These are phyloP conservation scores for Streptopelia turtur DNA, from an alignment of 2,797 vertebrate species.

Conservation along the genomic window DNA sequence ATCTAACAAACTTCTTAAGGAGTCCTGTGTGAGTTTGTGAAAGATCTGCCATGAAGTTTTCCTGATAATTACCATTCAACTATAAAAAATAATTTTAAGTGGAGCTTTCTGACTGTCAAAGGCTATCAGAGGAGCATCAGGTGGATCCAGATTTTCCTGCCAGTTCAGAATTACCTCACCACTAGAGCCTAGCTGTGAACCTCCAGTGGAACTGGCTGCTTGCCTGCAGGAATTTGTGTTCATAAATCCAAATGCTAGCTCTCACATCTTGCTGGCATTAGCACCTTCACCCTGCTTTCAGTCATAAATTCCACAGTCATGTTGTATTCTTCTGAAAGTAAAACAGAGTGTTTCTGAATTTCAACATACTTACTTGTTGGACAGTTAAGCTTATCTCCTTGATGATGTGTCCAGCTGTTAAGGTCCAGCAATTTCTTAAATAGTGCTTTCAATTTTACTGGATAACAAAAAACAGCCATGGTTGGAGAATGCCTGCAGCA, in stretches of 20 bases:
- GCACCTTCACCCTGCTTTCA: neutral
- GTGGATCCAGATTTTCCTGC: neutral
- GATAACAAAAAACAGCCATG: neutral
- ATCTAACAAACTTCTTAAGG: neutral
- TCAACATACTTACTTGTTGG: neutral
- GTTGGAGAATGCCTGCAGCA: neutral
- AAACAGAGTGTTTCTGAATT: neutral
- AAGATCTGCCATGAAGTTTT: neutral
- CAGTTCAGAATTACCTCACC: conserved; percentile 20
- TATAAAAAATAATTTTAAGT: neutral
- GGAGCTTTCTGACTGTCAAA: neutral
- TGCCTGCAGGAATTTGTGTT: neutral
- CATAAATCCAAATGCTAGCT: neutral
- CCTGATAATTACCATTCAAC: neutral
- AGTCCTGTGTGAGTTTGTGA: neutral
- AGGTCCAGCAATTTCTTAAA: neutral
- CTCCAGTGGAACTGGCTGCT: neutral
- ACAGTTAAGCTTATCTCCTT: neutral
- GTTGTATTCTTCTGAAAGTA: neutral
- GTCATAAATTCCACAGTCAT: neutral
- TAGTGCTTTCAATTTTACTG: neutral
- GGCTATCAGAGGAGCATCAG: neutral
- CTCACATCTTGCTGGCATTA: neutral
- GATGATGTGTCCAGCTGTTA: neutral
- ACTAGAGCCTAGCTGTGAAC: neutral